Conservation (phyloP, 2,797 vertebrate species). For the Peromyscus melanophrys region DNA sequence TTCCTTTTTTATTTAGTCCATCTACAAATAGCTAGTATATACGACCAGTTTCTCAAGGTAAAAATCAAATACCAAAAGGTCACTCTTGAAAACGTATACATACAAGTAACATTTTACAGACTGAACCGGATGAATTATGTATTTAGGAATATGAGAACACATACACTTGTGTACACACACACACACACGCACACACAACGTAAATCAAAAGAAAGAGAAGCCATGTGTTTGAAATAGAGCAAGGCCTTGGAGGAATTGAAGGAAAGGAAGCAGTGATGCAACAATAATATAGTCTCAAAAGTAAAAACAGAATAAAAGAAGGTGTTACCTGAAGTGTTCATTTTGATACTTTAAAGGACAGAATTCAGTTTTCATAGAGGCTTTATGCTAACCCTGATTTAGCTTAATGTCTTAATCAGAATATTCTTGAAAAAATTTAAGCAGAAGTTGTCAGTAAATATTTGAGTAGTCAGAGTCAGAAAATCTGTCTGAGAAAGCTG, state of each 20-base stretch:
- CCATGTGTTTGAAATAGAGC: background rate
- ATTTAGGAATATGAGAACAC: no score
- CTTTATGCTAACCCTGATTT: background rate
- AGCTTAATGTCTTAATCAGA: background rate
- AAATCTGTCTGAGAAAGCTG: background rate
- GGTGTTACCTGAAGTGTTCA: background rate
- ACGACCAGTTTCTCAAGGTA: constrained; percentile 79
- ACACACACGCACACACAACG: background rate
- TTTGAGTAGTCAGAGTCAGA: background rate
- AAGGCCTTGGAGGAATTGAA: background rate
- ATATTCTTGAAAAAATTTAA: constrained; percentile 36
- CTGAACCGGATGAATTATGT: background rate
- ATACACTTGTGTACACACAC: no score
- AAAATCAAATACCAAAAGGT: background rate
- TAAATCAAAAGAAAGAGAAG: background rate
- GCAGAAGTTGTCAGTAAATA: background rate
- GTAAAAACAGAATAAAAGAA: background rate
- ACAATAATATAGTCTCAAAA: background rate
- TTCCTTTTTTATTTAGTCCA: constrained; percentile 40
- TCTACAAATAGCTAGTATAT: constrained; percentile 1
- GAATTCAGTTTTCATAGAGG: background rate
- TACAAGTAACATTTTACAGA: background rate
- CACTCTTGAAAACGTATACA: background rate
- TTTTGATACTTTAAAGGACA: background rate
- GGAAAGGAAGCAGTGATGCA: background rate